phyloP scores from a whole-genome alignment of 2,888 invertebrate genomes.

The Lithodes maja region DNA sequence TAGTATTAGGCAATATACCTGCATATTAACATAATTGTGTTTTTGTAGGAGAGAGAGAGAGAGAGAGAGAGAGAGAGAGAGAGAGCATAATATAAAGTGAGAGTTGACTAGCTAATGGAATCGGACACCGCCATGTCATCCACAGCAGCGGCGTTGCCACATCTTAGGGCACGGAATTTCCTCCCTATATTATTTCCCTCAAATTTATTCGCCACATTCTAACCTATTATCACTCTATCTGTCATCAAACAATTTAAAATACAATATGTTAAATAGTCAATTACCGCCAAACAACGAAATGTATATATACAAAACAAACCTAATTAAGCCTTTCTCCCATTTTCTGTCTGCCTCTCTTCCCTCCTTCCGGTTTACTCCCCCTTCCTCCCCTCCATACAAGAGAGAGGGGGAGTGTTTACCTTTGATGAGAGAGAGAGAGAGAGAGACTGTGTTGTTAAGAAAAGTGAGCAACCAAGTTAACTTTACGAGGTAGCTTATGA shows the following conservation, averaged over 20 bases:
- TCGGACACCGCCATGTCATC: slow-evolving; percentile 1
- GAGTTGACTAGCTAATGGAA: not conserved
- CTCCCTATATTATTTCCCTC: not conserved
- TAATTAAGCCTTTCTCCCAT: no score
- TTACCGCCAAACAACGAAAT: no score
- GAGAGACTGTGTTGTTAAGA: no score
- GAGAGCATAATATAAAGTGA: not conserved
- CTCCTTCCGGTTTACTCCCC: not conserved
- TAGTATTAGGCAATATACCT: not conserved
- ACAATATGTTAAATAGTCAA: no score
- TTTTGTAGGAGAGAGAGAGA: not conserved
- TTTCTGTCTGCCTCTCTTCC: not conserved
- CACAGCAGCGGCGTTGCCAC: not conserved
- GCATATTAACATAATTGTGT: not conserved
- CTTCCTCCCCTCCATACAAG: not conserved
- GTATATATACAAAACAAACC: no score
- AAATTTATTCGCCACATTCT: not conserved
- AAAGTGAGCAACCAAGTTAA: no score
- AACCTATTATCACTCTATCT: no score
- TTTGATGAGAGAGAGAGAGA: not conserved
- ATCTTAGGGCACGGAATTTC: not conserved
- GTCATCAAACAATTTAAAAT: no score
- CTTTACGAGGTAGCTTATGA: no score
- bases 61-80: not conserved
- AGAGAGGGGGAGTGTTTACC: not conserved